Conservation (phyloP, 2,888 invertebrate species). For the Taphrorychus bicolor region DNA sequence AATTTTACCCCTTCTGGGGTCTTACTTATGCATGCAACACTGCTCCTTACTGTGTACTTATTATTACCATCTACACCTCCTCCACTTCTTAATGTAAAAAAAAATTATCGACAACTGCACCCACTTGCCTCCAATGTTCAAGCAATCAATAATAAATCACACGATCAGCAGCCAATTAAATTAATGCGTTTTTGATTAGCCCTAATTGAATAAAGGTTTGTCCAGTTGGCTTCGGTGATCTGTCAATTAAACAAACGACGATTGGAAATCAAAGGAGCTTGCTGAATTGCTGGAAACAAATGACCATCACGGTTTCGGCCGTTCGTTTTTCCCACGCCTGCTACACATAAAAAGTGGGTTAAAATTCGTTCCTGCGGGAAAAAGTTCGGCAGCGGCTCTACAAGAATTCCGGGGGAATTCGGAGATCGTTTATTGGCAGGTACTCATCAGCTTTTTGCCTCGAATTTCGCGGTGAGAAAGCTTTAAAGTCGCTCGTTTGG, state of each 20-base stretch:
- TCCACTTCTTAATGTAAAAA: too few species aligned
- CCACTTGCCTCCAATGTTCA: neutral
- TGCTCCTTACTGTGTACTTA: conserved; percentile 55
- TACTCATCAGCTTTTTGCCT: conserved; percentile 12
- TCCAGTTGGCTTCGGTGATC: neutral
- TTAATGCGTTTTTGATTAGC: conserved; percentile 32
- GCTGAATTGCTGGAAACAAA: conserved; percentile 18
- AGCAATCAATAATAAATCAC: conserved; percentile 29
- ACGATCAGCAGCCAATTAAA: conserved; percentile 27
- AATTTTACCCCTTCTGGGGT: conserved; percentile 56
- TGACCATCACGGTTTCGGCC: conserved; percentile 22
- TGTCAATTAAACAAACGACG: neutral
- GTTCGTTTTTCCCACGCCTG: conserved; percentile 40
- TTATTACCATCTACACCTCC: neutral
- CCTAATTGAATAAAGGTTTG: conserved; percentile 19
- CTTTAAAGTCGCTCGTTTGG: conserved; percentile 4
- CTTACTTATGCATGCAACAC: conserved; percentile 60
- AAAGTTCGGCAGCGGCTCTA: conserved; percentile 28
- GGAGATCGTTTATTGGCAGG: conserved; percentile 41
- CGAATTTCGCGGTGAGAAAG: conserved; percentile 23
- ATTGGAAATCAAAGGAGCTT: conserved; percentile 11
- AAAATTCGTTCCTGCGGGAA: conserved; percentile 39
- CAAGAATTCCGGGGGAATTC: conserved; percentile 38
- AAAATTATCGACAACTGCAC: neutral
- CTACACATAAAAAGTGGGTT: conserved; percentile 37